Evolutionary conservation across 2,797 vertebrate genomes (phyloP), one percentile per base, ranked within the genome.

Genomic region (Etheostoma perlongum): DNA sequence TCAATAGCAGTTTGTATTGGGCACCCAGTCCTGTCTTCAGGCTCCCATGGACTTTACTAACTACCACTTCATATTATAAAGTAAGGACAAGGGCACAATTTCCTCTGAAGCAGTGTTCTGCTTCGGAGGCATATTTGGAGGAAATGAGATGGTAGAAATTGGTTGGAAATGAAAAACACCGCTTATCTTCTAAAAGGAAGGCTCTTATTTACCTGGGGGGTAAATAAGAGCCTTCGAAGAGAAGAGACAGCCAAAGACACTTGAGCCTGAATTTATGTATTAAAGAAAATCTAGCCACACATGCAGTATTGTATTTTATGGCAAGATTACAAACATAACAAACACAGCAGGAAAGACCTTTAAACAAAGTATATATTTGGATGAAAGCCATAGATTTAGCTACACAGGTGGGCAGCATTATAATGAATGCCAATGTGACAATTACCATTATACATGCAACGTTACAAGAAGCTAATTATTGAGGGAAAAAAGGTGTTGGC

Each of bases 1-100:
- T 93, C 81, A 89, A 91, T 89, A 92, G 85, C 64, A 55, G 78
- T 68, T 68, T 82, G 67, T 59, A 73, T 57, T 66, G 67, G 65
- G 23, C 68, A 42, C 65, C 61, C 49, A 67, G 72, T 60, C 58
- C 65, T 83, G 77, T 67, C 67, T 6, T 71, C 83, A 73, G 66
- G 63, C 61, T 82, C 62, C 74, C 61, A 11, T 70, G 59, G 82
- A 79, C 70, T 77, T 79, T 82, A 78, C 79, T 82, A 90, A 81
- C 75, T 51, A 10, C 54, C 49, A 27, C 65, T 76, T 76, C 33
- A 62, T 48, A 74, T 78, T 59, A 60, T 19, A 30, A 70, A 21
- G 40, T 57, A 55, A 76, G 54, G 44, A 66, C 60, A 68, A 51
- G 25, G 54, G 4, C 27, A 49, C 7, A 21, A 79, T 67, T 68